phyloP scores from a whole-genome alignment of 64 coral and sea anemone genomes.

The Actinia equina region DNA sequence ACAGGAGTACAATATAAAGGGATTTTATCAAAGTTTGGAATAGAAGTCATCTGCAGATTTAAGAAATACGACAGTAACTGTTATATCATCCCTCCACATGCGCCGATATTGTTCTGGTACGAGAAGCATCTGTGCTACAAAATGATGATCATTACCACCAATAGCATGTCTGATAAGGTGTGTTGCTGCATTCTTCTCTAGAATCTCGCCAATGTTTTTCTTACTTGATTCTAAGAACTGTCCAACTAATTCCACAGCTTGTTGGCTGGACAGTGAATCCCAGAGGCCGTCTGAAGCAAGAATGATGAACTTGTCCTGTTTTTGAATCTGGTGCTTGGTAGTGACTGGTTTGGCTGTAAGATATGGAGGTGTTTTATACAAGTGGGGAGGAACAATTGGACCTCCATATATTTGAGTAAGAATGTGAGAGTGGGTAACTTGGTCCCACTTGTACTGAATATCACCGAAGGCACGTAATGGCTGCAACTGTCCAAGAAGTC shows the following conservation, averaged over 20 bases:
- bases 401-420: slow-evolving; percentile 91
- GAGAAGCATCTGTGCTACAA: slow-evolving; percentile 84
- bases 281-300: slow-evolving; percentile 96
- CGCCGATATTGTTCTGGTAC: slow-evolving; percentile 91
- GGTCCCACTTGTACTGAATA: slow-evolving; percentile 96
- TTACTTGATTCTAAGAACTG: slow-evolving; percentile 65
- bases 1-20: background rate
- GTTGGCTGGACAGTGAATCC: slow-evolving; percentile 85
- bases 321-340: slow-evolving; percentile 58
- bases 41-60: slow-evolving; percentile 45
- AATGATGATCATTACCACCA: slow-evolving; percentile 92
- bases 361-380: slow-evolving; percentile 92
- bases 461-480: slow-evolving; percentile 96
- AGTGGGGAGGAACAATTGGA: slow-evolving; percentile 81
- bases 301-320: slow-evolving; percentile 90
- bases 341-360: slow-evolving; percentile 92
- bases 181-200: slow-evolving; percentile 83
- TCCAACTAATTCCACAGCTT: slow-evolving; percentile 79
- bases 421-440: slow-evolving; percentile 90
- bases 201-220: slow-evolving; percentile 40
- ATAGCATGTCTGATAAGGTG: slow-evolving; percentile 88
- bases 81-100: slow-evolving; percentile 96
- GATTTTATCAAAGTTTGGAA: background rate
- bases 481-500: slow-evolving; percentile 83
- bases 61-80: slow-evolving; percentile 96